phyloP scores from a whole-genome alignment of 2,797 vertebrate genomes.

The Anabas testudineus region DNA sequence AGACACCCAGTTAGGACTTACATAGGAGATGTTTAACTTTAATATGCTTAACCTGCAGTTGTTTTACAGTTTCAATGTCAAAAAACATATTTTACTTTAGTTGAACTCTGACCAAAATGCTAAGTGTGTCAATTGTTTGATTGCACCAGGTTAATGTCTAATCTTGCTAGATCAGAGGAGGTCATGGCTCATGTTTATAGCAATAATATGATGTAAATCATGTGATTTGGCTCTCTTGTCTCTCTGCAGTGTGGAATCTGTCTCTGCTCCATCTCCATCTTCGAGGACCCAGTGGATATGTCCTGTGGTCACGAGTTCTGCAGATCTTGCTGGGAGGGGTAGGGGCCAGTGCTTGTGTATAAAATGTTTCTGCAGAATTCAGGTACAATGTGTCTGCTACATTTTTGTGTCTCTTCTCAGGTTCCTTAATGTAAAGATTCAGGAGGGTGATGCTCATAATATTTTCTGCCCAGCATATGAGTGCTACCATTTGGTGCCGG shows the following conservation, averaged over 20 bases:
- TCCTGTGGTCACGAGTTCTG: slow-evolving; percentile 98
- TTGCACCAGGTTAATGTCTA: slow-evolving; percentile 32
- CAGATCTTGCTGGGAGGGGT: slow-evolving; percentile 98
- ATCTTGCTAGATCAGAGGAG: slow-evolving; percentile 8
- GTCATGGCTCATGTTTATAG: slow-evolving; percentile 2
- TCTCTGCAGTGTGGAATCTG: slow-evolving; percentile 95
- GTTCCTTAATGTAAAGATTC: slow-evolving; percentile 99
- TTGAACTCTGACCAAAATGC: neutral
- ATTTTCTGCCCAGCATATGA: slow-evolving; percentile 99
- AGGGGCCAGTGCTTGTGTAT: slow-evolving; percentile 55
- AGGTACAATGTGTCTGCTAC: neutral
- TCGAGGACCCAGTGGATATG: slow-evolving; percentile 98
- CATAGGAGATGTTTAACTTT: neutral
- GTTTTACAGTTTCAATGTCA: neutral
- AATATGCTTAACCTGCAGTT: neutral
- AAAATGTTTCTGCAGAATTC: neutral
- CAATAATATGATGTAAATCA: neutral
- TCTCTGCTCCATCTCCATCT: slow-evolving; percentile 96
- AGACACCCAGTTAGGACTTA: slow-evolving; percentile 38
- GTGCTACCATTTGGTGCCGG: slow-evolving; percentile 98
- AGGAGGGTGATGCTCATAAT: slow-evolving; percentile 98
- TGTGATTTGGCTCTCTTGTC: slow-evolving; percentile 16
- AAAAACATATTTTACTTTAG: neutral
- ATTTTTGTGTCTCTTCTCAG: slow-evolving; percentile 77
- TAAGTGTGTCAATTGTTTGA: slow-evolving; percentile 13